Percentiles rank a stretch among this genome's conserved stretches.
These are phyloP conservation scores for Clanis bilineata DNA, from an alignment of 2,888 invertebrate genomes.

Conservation along the genomic window DNA sequence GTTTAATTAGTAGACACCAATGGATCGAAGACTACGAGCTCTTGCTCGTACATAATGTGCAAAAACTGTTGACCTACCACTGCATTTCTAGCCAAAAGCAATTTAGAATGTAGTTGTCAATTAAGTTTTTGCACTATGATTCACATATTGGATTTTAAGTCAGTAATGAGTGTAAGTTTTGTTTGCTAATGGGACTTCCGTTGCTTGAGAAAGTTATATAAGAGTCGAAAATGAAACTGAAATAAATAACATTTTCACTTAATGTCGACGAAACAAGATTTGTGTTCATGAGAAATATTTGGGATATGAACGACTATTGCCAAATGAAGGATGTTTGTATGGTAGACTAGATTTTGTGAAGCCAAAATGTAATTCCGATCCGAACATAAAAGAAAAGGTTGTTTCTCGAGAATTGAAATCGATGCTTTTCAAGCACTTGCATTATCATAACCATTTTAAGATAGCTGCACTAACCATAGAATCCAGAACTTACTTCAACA, in stretches of 20 bases:
- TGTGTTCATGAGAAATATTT: not conserved
- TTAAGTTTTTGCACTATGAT: not conserved
- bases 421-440: no score
- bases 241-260: not conserved
- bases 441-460: not conserved
- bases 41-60: not conserved
- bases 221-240: not conserved
- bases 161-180: constrained; percentile 9
- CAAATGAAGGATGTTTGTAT: not conserved
- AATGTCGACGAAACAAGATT: not conserved
- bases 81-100: not conserved
- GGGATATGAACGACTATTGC: not conserved
- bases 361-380: not conserved
- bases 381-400: not conserved
- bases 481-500: not conserved
- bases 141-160: constrained; percentile 4
- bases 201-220: not conserved
- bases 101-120: not conserved
- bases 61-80: not conserved
- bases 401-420: no score
- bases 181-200: constrained; percentile 3
- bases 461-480: not conserved
- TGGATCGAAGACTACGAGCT: not conserved
- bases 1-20: constrained; percentile 51
- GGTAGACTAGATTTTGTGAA: not conserved